Base-by-base conservation (phyloP, 2,888 invertebrate species). In the Nomada ferruginata region DNA sequence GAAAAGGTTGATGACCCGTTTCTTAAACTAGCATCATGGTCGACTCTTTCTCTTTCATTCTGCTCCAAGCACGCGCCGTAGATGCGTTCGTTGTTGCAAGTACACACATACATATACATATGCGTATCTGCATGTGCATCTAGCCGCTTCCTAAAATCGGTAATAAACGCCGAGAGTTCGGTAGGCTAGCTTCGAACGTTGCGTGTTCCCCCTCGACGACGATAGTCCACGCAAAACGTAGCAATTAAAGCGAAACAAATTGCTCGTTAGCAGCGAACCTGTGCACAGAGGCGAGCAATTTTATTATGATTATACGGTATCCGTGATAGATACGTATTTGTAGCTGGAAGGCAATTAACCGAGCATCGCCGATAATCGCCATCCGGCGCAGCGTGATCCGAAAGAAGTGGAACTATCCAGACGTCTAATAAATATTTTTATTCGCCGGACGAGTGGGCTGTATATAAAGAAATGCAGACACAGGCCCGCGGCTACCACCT, bases 231-330 rank as follows among this genome's bases (percentile, higher is more conserved):
- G 73, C 61, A 66, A 75, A 75, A 72, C 80, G 77, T 68, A 66
- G 83, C 74, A 81, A 86, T 86, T 87, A 87, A 87, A 77, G 63
- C 64, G 77, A 65, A 79, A 84, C 84, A 82, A 84, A 86, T 86
- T 79, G 86, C 72, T 84, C 82, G 84, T 86, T 77, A 76, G 75
- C 80, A 66, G 76, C 53, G 76, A 61, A 60, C 57, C 66, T 42
- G 68, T 26, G 68, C 69, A 60, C 77, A 47, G 86, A 61, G 60
- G 73, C 77, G 26, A 78, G 69, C 53, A 78, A 85, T 89, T 89
- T 89, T 87, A 85, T 89, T 85, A 84, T 79, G 86, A 88, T 88
- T 88, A 87, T 84, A 87, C 81, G 79, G 82, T 78, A 79, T 71
- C 63, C 76, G 53, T 60, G 85, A 85, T 85, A 81, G 85, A 83